Percentiles rank a stretch among this genome's conserved stretches.
phyloP scores from a whole-genome alignment of 2,888 invertebrate genomes.

The Cantharis flavilabris region DNA sequence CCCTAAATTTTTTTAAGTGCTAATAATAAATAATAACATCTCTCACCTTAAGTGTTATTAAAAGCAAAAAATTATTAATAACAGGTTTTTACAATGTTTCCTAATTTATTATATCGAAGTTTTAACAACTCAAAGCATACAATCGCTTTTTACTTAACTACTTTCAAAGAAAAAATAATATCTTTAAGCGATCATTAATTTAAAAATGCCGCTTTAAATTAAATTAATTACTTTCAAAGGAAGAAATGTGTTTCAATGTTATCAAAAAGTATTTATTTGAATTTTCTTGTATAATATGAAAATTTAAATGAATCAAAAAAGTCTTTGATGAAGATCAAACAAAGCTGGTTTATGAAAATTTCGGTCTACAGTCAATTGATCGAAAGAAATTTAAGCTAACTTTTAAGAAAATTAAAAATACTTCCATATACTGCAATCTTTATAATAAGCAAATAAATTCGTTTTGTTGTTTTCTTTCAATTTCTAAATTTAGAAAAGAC shows the following conservation, averaged over 20 bases:
- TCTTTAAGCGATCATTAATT: not conserved
- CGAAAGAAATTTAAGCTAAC: not conserved
- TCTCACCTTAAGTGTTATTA: not conserved
- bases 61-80: not conserved
- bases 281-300: not conserved
- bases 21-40: not conserved
- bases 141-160: not conserved
- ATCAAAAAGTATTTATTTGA: not conserved
- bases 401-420: not conserved
- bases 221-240: not conserved
- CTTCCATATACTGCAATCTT: not conserved
- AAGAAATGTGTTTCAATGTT: not conserved
- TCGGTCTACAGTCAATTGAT: not conserved
- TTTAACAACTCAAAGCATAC: not conserved
- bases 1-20: not conserved
- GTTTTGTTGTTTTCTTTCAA: not conserved
- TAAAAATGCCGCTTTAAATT: not conserved
- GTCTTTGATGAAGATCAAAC: not conserved
- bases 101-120: not conserved
- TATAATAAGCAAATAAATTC: not conserved
- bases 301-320: not conserved
- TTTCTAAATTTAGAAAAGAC: not conserved
- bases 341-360: not conserved
- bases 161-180: not conserved
- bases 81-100: not conserved